Conservation (phyloP, 2,113 vertebrate genomes). For the Balaeniceps rex region DNA sequence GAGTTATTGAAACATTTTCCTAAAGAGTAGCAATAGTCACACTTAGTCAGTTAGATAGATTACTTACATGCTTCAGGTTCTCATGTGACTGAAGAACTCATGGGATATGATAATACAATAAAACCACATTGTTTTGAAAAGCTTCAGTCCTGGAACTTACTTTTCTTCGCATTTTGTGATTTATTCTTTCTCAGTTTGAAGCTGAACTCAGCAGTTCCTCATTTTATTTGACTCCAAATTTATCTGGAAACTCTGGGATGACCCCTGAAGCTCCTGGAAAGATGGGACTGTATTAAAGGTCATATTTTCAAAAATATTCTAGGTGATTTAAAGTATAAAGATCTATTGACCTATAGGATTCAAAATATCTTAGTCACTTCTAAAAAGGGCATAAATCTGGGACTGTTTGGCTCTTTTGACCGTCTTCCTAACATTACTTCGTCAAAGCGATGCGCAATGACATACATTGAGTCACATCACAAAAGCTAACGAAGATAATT, state of each 20-base stretch:
- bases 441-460: not conserved
- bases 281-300: not conserved
- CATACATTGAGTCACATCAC: not conserved
- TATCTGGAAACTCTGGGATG: not conserved
- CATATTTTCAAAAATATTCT: not conserved
- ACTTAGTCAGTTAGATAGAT: not conserved
- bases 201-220: not conserved
- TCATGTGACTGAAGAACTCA: not conserved
- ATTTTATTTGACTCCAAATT: not conserved
- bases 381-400: not conserved
- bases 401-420: not conserved
- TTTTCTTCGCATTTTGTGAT: not conserved
- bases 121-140: not conserved
- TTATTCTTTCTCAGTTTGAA: not conserved
- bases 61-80: not conserved
- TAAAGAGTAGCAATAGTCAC: not conserved
- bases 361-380: not conserved
- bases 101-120: not conserved
- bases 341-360: not conserved
- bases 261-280: not conserved
- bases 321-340: not conserved
- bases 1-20: not conserved
- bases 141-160: not conserved
- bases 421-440: not conserved
- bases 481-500: not conserved